Evolutionary conservation across 2,113 vertebrate genomes (phyloP), one percentile per base, ranked within the genome.

Genomic region (Puntigrus tetrazona): DNA sequence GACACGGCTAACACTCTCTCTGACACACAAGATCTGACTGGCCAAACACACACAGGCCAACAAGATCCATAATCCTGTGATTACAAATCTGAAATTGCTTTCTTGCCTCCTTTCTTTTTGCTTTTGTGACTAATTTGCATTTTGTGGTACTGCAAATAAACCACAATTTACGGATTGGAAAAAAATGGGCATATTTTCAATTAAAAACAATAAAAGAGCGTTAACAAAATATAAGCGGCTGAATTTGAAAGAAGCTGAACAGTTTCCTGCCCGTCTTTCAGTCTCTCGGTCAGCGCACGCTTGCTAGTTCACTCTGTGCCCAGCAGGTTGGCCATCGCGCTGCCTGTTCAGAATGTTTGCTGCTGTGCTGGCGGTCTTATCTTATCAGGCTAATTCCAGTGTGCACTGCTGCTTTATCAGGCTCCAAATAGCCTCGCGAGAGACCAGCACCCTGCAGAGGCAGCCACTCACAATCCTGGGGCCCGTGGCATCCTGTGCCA

Each of bases 331-430:
- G 59, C 69, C 88, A 73, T 82, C 29, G 65, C 11, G 29, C 78
- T 87, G 57, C 85, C 87, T 88, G 89, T 90, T 92, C 89, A 88
- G 87, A 90, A 89, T 86, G 83, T 88, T 45, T 72, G 57, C 81
- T 78, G 78, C 84, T 82, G 73, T 65, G 16, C 84, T 63, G 74
- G 74, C 59, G 78, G 69, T 80, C 90, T 92, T 89, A 92, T 92
- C 91, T 92, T 91, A 92, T 93, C 90, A 88, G 85, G 87, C 82
- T 81, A 81, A 89, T 88, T 82, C 86, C 90, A 88, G 88, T 85
- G 87, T 87, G 85, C 83, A 83, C 79, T 38, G 4, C 70, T 55
- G 76, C 90, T 89, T 90, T 88, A 91, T 91, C 90, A 67, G 50
- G 86, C 88, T 90, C 88, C 87, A 91, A 88, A 91, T 89, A 87